A percentile compares a stretch with the other conserved stretches of the same genome.
These are phyloP conservation scores for Prionailurus viverrinus DNA, from an alignment of 2,113 vertebrate genomes.

Conservation along the genomic window DNA sequence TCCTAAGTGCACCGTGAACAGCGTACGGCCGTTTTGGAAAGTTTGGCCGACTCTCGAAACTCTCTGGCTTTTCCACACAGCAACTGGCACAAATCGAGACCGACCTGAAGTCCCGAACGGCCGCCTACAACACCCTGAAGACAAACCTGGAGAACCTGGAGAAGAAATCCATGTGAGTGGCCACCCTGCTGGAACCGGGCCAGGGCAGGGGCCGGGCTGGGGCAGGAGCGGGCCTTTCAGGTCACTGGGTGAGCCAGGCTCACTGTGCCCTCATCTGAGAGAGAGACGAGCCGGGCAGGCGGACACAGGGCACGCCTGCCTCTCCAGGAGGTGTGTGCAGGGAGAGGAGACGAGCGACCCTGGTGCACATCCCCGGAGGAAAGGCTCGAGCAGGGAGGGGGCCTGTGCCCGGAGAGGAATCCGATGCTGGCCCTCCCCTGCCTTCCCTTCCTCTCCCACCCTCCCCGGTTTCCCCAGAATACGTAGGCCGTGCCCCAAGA, in stretches of 20 bases:
- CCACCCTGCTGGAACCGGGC: fast-evolving
- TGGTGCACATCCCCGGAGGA: neutral
- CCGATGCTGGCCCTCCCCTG: fast-evolving
- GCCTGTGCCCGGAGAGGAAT: neutral
- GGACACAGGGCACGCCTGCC: neutral
- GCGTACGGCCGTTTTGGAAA: neutral
- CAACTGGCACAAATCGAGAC: constrained; percentile 94
- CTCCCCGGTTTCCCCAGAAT: neutral
- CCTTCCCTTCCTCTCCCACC: no score
- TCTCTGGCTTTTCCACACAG: constrained; percentile 84
- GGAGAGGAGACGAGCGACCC: neutral
- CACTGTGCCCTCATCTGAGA: neutral
- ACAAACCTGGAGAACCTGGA: constrained; percentile 90
- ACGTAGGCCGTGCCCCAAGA: fast-evolving
- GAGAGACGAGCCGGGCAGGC: neutral
- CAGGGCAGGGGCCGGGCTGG: neutral
- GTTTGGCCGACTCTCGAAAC: neutral
- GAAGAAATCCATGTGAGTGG: constrained; percentile 91
- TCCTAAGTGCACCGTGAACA: neutral
- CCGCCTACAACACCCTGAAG: constrained; percentile 91
- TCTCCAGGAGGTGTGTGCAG: neutral
- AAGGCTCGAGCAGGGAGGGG: neutral
- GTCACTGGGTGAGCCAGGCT: neutral
- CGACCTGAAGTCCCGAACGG: constrained; percentile 92
- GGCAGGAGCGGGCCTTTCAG: neutral